These are phyloP conservation scores for Halcyon badia DNA, from an alignment of 2,797 vertebrate species.

Conservation along the genomic window DNA sequence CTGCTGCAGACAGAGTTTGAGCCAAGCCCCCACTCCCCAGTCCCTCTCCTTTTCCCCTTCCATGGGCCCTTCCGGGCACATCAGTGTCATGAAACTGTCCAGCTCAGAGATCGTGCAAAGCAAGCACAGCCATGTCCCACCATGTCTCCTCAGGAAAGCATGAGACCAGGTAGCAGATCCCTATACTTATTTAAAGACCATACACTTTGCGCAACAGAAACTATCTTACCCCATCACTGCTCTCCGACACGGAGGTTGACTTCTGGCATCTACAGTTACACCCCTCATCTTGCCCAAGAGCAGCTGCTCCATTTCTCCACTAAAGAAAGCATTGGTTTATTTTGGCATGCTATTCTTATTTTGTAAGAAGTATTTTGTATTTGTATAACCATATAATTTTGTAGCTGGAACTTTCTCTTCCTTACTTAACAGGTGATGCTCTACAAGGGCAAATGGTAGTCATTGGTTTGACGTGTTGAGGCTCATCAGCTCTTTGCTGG, in stretches of 20 bases:
- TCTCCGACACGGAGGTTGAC: fast-evolving
- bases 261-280: neutral
- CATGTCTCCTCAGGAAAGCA: neutral
- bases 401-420: constrained; percentile 64
- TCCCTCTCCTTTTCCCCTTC: neutral
- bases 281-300: constrained; percentile 52
- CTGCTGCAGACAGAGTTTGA: neutral
- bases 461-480: fast-evolving
- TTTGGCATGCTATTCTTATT: constrained; percentile 56
- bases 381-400: constrained; percentile 61
- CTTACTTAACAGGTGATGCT: constrained; percentile 35
- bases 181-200: neutral
- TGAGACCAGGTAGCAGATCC: neutral
- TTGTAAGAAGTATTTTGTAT: constrained; percentile 55
- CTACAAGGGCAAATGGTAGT: neutral
- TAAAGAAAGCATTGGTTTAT: constrained; percentile 33
- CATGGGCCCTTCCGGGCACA: neutral
- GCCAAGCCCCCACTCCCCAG: neutral
- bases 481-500: constrained; percentile 29
- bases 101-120: neutral
- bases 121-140: fast-evolving
- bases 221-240: neutral
- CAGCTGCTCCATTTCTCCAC: neutral
- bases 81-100: neutral
- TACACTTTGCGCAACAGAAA: constrained; percentile 49